phyloP scores from a whole-genome alignment of 2,797 vertebrate species.

The Rhodeus uyekii region DNA sequence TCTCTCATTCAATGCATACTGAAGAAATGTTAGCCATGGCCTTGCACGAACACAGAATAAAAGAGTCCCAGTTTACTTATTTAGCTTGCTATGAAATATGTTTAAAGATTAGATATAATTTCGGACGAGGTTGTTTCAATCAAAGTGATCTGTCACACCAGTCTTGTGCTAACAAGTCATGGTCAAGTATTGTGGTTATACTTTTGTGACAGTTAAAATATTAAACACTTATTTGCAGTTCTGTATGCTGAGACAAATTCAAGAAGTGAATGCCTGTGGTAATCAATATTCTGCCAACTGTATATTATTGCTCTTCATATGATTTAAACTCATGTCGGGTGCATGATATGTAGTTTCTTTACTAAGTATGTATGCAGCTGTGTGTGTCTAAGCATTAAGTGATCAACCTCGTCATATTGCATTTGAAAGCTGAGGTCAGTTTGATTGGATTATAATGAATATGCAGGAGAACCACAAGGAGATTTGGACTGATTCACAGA shows the following conservation, averaged over 20 bases:
- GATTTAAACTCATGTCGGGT: constrained; percentile 1
- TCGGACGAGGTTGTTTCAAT: neutral
- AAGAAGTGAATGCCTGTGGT: neutral
- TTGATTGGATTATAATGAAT: constrained; percentile 54
- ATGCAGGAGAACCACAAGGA: constrained; percentile 13
- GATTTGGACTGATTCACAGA: constrained; percentile 23
- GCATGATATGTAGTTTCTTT: constrained; percentile 17
- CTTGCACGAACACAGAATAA: neutral
- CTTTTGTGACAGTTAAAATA: neutral
- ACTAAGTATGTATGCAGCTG: constrained; percentile 35
- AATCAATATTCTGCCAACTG: neutral
- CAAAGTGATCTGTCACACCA: neutral
- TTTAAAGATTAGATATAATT: neutral
- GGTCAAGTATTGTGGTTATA: neutral
- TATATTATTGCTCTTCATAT: neutral
- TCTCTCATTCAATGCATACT: too few relatives aligned
- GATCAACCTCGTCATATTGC: constrained; percentile 32
- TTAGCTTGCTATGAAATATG: neutral
- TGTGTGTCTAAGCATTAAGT: constrained; percentile 19
- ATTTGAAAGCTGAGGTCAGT: constrained; percentile 16
- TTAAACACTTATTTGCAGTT: neutral
- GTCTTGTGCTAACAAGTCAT: neutral
- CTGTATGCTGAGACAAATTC: neutral
- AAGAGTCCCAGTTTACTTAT: neutral
- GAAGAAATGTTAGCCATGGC: too few relatives aligned